Conservation (phyloP, 2,113 vertebrate genomes). For the Paracanthobrama guichenoti region DNA sequence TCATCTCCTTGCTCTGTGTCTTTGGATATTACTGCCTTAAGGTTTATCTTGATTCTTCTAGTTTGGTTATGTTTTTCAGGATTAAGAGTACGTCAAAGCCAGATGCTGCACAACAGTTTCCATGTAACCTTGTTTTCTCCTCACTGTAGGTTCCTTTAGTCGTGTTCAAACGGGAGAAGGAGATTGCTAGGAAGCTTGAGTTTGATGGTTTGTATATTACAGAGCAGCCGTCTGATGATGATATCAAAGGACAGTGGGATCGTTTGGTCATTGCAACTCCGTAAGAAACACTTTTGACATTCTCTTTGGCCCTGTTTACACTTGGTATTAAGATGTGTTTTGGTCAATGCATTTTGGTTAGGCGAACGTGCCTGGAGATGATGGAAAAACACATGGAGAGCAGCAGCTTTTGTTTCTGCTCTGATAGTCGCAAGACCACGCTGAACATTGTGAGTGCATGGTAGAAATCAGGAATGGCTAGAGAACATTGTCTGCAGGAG, state of each 20-base stretch:
- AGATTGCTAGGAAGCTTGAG: constrained; percentile 94
- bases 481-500: too few relatives aligned
- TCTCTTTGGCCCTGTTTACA: neutral
- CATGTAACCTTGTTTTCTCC: neutral
- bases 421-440: too few relatives aligned
- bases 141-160: constrained; percentile 87
- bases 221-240: constrained; percentile 95
- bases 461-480: too few relatives aligned
- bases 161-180: constrained; percentile 97
- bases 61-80: neutral
- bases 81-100: neutral
- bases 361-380: too few relatives aligned
- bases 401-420: too few relatives aligned
- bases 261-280: constrained; percentile 96
- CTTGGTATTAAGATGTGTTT: too few relatives aligned
- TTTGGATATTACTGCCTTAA: constrained; percentile 95
- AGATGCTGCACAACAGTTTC: neutral
- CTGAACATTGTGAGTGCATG: too few relatives aligned
- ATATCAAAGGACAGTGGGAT: constrained; percentile 99
- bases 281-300: constrained; percentile 72
- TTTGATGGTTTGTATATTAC: constrained; percentile 97
- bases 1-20: constrained; percentile 92
- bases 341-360: too few relatives aligned
- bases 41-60: constrained; percentile 65
- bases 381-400: too few relatives aligned